phyloP scores from a whole-genome alignment of 2,797 vertebrate species.

The Neoniphon sammara region DNA sequence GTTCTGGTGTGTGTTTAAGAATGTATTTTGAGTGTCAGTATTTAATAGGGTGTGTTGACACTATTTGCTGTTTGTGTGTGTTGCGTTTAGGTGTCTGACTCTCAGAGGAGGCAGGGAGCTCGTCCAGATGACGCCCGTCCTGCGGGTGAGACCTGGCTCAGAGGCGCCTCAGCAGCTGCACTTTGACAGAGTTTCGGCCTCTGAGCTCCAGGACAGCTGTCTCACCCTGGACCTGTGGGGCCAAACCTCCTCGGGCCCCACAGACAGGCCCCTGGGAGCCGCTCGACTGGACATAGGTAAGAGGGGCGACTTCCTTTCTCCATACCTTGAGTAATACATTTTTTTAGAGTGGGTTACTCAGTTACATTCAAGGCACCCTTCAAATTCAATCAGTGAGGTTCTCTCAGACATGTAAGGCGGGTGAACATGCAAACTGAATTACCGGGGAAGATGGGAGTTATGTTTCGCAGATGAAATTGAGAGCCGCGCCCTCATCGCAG shows the following conservation, averaged over 20 bases:
- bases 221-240: conserved; percentile 81
- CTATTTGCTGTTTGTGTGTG: conserved; percentile 39
- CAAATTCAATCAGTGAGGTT: background rate
- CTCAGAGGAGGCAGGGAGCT: conserved; percentile 72
- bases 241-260: conserved; percentile 65
- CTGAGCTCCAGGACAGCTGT: conserved; percentile 73
- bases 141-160: conserved; percentile 75
- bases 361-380: conserved; percentile 3
- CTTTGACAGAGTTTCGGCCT: conserved; percentile 72
- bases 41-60: conserved; percentile 26
- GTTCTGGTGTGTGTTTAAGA: conserved; percentile 19
- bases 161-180: conserved; percentile 82
- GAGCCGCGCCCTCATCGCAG: conserved; percentile 31
- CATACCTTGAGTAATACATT: background rate
- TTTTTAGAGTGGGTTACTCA: background rate
- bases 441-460: conserved; percentile 28
- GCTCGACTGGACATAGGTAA: conserved; percentile 67
- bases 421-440: conserved; percentile 35
- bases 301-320: background rate
- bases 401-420: conserved; percentile 1
- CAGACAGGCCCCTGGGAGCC: conserved; percentile 69
- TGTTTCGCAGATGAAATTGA: conserved; percentile 39
- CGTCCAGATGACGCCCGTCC: conserved; percentile 69
- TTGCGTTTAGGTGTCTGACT: conserved; percentile 77
- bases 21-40: background rate